Base-by-base conservation (phyloP, 1,140 invertebrate species). In the Tigriopus japonicus region DNA sequence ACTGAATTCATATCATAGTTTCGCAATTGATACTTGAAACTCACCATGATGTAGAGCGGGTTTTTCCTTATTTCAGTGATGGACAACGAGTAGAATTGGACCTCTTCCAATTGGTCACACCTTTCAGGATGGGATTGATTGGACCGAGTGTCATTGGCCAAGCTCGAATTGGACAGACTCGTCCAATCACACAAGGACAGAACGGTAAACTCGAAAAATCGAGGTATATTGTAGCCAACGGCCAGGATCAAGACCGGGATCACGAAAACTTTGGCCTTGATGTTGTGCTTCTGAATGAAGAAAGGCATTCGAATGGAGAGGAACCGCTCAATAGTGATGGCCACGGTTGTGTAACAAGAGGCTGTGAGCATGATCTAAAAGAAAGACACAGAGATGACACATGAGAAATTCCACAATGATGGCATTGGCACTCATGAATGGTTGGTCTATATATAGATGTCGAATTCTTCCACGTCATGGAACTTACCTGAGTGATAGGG, bases 311-410 rank as follows among this genome's bases (percentile, higher is more conserved):
- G 45, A 49, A 49, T 49, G 45, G 45, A 15, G 45, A 49, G 21
- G 21, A 49, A 49, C 6, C 45, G 45, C 45, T 49, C 45, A 5
- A 49, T 21, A 10, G 45, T 49, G 45, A 49, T 49, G 45, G 45
- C 45, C 2, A 49, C 21, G n/a, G 45, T 49, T 21, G 45, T 49
- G 45, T 49, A 49, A 12, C 45, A 49, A 3, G 45, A 49, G 45
- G n/a, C 45, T 49, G 45, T 49, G n/a, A 49, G 45, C n/a, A 15
- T 49, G 45, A 49, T 49, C 45, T 49, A 49, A 15, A 49, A 49
- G 21, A 21, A 35, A 5, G 9, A 9, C 28, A 35, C 9, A 49
- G 10, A 49, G 2, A 15, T 15, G 21, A 21, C 45, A 5, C 21
- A 12, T 43, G 15, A 43, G 42, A 15, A 10, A 10, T 43, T 49